Conservation (phyloP, 1,140 invertebrate genomes). For the Chironomus tepperi region DNA sequence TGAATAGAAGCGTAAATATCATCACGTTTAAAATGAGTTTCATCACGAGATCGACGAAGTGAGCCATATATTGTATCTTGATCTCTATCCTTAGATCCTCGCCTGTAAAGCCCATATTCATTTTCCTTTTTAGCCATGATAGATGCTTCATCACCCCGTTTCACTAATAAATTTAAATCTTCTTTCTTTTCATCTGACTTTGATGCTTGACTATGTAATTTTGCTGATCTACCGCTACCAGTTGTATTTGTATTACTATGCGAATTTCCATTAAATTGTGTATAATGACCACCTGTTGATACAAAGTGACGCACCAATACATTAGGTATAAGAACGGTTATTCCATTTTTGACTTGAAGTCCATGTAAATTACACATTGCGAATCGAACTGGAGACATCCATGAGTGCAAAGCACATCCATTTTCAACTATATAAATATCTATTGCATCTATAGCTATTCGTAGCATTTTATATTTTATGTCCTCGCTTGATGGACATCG, state of each 20-base stretch:
- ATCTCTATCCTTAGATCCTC: constrained; percentile 23
- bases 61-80: constrained; percentile 4
- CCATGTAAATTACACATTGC: constrained; percentile 92
- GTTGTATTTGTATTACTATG: constrained; percentile 50
- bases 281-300: constrained; percentile 41
- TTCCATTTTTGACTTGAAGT: constrained; percentile 75
- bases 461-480: constrained; percentile 90
- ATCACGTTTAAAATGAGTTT: constrained; percentile 32
- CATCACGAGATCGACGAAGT: constrained; percentile 25
- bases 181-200: constrained; percentile 31
- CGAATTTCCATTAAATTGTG: constrained; percentile 29
- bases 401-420: constrained; percentile 76
- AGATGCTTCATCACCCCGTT: constrained; percentile 33
- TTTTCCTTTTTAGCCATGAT: constrained; percentile 24
- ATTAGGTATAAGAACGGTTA: constrained; percentile 79
- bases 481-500: constrained; percentile 79
- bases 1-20: constrained; percentile 14
- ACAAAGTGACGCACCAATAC: constrained; percentile 64
- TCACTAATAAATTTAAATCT: constrained; percentile 26
- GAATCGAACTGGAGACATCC: constrained; percentile 77
- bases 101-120: constrained; percentile 22
- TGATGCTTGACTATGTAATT: constrained; percentile 39
- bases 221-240: constrained; percentile 43
- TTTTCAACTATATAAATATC: constrained; percentile 86
- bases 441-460: constrained; percentile 82